Percentiles rank a stretch among this genome's conserved stretches.
These are phyloP conservation scores for Synchiropus splendidus DNA, from an alignment of 2,113 vertebrate species.

Conservation along the genomic window DNA sequence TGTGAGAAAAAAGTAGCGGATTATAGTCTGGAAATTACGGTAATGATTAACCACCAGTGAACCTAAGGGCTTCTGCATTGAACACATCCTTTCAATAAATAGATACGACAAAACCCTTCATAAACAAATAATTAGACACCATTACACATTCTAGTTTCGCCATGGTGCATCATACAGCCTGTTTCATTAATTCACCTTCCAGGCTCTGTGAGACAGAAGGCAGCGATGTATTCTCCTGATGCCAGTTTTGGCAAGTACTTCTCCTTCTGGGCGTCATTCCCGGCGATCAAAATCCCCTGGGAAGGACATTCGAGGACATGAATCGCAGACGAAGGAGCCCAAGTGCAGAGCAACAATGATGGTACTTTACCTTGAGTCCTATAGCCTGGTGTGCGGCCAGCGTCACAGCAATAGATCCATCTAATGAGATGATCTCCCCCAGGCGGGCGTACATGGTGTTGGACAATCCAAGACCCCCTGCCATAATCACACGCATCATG, in stretches of 20 bases:
- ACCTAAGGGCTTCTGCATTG: too few species aligned
- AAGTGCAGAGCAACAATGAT: neutral
- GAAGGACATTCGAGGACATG: slow-evolving; percentile 1
- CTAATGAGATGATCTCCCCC: slow-evolving; percentile 77
- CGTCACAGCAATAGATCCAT: slow-evolving; percentile 80
- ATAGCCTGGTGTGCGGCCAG: slow-evolving; percentile 92
- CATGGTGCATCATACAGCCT: too few species aligned
- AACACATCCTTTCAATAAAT: too few species aligned
- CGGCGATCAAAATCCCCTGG: slow-evolving; percentile 88
- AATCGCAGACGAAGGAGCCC: neutral
- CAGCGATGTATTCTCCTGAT: slow-evolving; percentile 84
- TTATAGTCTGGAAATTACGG: too few species aligned
- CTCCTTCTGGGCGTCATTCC: slow-evolving; percentile 86
- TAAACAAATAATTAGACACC: too few species aligned
- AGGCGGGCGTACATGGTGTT: slow-evolving; percentile 90
- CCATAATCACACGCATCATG: neutral
- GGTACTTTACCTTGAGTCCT: slow-evolving; percentile 82
- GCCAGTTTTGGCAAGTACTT: slow-evolving; percentile 87
- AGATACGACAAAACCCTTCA: too few species aligned
- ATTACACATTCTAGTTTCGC: too few species aligned
- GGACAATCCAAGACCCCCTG: slow-evolving; percentile 89
- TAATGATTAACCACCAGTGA: too few species aligned
- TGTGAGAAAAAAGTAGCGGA: too few species aligned
- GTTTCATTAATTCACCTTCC: slow-evolving; percentile 76
- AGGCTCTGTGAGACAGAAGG: slow-evolving; percentile 92